Base-by-base conservation (phyloP, 2,797 vertebrate genomes). In the Furcifer pardalis region DNA sequence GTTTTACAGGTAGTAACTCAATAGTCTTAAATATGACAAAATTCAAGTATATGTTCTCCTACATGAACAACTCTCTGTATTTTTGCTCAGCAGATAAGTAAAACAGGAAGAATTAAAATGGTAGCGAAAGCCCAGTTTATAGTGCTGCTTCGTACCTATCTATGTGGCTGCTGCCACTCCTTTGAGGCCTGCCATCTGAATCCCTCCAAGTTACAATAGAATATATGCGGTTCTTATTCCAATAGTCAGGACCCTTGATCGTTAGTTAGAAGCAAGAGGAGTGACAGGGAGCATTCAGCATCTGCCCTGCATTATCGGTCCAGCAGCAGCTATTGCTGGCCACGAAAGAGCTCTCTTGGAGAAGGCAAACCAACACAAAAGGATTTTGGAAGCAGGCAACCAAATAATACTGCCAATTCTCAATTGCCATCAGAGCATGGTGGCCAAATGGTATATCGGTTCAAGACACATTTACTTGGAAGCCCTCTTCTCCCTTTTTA, bases 21-120 rank as follows among this genome's bases (percentile, higher is more conserved):
- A 49, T 46, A 0, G 56, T 12, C 17, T 76, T 5, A 91, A 82
- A 32, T 7, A 85, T 5, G 40, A 63, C 44, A 19, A 59, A 32
- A 19, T 80, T 49, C 52, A 82, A 90, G 9, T 85, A 49, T 85
- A 12, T 52, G 32, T n/a, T 66, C 8, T 76, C 80, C 56, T 77
- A 13, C 44, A 30, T 76, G 82, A 42, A 37, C n/a, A 66, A 23
- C 12, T 30, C 37, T 21, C 7, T 59, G 27, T 19, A 56, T 59
- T 62, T 82, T 1, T 35, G 4, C 44, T 44, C 15, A 62, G 69
- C 69, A 46, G n/a, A 44, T 5, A 10, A 74, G 37, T 46, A 35
- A 25, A 73, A 56, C 6, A 46, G n/a, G 13, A 21, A 44, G 21
- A 71, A 60, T n/a, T 71, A 13, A 32, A 60, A 73, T 46, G 23